These are phyloP conservation scores for Resseliella maxima DNA, from an alignment of 2,888 invertebrate genomes.

Conservation along the genomic window DNA sequence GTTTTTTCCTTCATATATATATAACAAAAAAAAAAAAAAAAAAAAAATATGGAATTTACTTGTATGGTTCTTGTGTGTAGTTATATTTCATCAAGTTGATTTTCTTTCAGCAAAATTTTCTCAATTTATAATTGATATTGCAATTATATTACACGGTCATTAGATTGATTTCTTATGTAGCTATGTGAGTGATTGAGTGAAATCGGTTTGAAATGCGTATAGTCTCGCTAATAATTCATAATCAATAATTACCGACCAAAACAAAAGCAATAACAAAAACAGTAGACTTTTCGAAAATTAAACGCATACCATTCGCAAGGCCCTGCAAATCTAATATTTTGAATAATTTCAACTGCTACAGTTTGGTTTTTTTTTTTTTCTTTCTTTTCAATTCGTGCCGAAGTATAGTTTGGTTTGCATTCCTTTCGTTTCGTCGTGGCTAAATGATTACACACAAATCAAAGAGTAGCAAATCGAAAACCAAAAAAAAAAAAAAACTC, in stretches of 20 bases:
- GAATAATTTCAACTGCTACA: background rate
- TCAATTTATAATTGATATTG: conserved; percentile 41
- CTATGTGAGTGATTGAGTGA: background rate
- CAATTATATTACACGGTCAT: background rate
- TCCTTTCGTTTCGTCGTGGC: conserved; percentile 28
- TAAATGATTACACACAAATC: conserved; percentile 49
- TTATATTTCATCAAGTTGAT: background rate
- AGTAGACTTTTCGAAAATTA: background rate
- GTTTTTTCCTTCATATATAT: too few relatives aligned
- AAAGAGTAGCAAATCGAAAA: conserved; percentile 2
- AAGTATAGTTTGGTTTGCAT: conserved; percentile 22
- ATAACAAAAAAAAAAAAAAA: too few relatives aligned
- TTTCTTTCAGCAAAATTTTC: background rate
- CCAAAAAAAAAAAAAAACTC: too few relatives aligned
- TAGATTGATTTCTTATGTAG: background rate
- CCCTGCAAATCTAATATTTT: background rate
- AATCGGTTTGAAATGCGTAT: background rate
- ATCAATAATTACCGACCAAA: conserved; percentile 23
- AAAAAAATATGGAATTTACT: background rate
- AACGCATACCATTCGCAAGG: background rate
- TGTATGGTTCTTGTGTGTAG: conserved; percentile 8
- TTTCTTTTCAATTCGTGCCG: too few relatives aligned
- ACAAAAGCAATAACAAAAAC: background rate
- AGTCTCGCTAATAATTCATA: conserved; percentile 33
- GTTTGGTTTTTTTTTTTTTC: background rate